A percentile compares a stretch with the other conserved stretches of the same genome.
Conservation (phyloP, 2,113 vertebrate genomes). For the Grus americana region DNA sequence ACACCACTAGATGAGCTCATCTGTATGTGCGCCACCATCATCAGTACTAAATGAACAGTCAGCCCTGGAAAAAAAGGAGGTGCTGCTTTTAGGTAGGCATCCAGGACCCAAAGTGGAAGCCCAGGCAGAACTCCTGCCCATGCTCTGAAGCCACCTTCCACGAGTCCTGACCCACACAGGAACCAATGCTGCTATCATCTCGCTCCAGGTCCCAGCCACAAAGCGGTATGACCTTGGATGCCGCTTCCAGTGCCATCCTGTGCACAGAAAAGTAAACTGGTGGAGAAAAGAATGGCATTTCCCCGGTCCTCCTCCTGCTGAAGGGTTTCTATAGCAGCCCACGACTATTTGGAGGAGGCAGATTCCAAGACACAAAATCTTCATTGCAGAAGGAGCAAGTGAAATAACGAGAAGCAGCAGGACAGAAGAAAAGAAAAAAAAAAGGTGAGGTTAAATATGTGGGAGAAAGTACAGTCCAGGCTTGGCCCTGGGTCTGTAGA, state of each 20-base stretch:
- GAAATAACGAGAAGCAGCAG: background rate
- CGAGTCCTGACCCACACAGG: rapidly evolving
- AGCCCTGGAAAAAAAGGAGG: background rate
- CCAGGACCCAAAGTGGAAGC: background rate
- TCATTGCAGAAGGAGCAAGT: background rate
- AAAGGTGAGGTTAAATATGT: background rate
- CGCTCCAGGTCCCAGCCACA: background rate
- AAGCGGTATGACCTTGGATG: background rate
- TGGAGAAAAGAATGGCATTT: background rate
- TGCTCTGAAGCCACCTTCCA: background rate
- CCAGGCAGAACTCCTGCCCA: background rate
- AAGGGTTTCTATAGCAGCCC: background rate
- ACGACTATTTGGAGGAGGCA: background rate
- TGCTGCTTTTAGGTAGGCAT: background rate
- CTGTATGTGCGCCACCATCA: rapidly evolving
- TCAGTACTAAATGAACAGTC: background rate
- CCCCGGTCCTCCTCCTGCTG: background rate
- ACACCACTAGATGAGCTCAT: background rate
- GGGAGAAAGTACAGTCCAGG: background rate
- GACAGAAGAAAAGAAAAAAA: background rate
- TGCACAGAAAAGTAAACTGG: background rate
- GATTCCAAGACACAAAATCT: background rate
- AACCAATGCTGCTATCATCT: background rate
- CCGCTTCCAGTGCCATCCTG: background rate
- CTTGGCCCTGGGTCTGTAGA: background rate